Evolutionary conservation across 2,797 vertebrate genomes (phyloP), one percentile per base, ranked within the genome.

Genomic region (Oreochromis grahami): DNA sequence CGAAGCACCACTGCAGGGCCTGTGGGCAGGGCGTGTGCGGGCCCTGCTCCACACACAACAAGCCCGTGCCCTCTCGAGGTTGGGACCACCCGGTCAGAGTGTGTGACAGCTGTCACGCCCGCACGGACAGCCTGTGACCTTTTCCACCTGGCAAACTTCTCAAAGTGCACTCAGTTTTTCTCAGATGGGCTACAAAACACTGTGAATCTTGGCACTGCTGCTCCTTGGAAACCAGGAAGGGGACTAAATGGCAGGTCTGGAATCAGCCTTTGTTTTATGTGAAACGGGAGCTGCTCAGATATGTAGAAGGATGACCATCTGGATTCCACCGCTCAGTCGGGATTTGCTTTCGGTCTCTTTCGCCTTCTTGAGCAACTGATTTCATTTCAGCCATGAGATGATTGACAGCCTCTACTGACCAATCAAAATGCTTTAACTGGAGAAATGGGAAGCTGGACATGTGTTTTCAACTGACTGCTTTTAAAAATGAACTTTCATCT

Each of bases 81-180:
- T 97, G 97, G 97, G 96, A 97, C 90, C 97, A 97, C 86, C 96
- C 97, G 0, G 97, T 97, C 81, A 91, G 97, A 77, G 96, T 97
- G 52, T 97, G 97, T 13, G 88, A 96, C 68, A 21, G 70, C 79
- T 97, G 97, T 77, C 93, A 94, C 45, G 78, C 86, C 8, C 90
- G 82, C 70, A 94, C 87, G 6, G 94, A 94, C 55, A 90, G 72
- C 52, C 90, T 96, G 87, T 97, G 92, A 95, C 65, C 51, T 8
- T 26, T 6, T 11, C 11, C 7, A 38, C 50, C 76, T 14, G 72
- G 45, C 52, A 19, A 15, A 41, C 74, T 34, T 58, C 45, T 84
- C 51, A 17, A n/a, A 36, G 34, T 63, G 74, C 50, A 14, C 72
- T 74, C 53, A 4, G 79, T 86, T 84, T 88, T 89, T 78, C 84